Percentiles rank a stretch among this genome's conserved stretches.
phyloP scores from a whole-genome alignment of 2,888 invertebrate genomes.

The Mesoligia furuncula region DNA sequence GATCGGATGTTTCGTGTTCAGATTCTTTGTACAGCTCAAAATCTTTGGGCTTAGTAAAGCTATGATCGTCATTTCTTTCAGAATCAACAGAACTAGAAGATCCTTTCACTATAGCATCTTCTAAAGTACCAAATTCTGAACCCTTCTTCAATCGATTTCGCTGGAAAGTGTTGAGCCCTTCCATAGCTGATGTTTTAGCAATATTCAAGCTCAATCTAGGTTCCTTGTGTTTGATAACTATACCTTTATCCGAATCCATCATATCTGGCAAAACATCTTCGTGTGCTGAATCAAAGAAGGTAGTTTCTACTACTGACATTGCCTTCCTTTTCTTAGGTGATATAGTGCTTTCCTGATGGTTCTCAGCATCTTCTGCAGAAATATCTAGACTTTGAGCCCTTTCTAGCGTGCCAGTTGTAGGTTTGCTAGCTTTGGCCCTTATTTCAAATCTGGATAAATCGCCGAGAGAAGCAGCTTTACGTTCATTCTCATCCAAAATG shows the following conservation, averaged over 20 bases:
- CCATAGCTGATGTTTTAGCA: slow-evolving; percentile 89
- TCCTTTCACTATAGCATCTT: slow-evolving; percentile 93
- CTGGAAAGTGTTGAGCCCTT: slow-evolving; percentile 93
- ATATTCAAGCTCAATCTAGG: slow-evolving; percentile 90
- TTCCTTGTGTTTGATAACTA: slow-evolving; percentile 88
- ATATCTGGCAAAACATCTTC: slow-evolving; percentile 87
- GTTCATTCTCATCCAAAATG: slow-evolving; percentile 90
- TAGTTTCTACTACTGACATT: slow-evolving; percentile 88
- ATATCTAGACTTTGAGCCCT: slow-evolving; percentile 95
- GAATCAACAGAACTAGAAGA: slow-evolving; percentile 87
- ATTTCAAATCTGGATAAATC: slow-evolving; percentile 93
- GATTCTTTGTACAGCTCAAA: slow-evolving; percentile 77
- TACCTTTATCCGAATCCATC: slow-evolving; percentile 81
- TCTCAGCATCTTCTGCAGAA: slow-evolving; percentile 89
- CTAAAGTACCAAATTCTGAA: slow-evolving; percentile 94
- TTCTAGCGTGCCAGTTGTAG: slow-evolving; percentile 92
- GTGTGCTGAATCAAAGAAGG: slow-evolving; percentile 83
- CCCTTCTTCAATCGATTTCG: slow-evolving; percentile 93
- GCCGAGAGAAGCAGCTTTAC: slow-evolving; percentile 95
- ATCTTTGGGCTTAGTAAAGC: slow-evolving; percentile 74
- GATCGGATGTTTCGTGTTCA: slow-evolving; percentile 85
- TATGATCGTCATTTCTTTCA: slow-evolving; percentile 80
- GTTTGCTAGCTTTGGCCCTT: slow-evolving; percentile 84
- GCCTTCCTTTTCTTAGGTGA: slow-evolving; percentile 93
- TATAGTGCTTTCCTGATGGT: slow-evolving; percentile 82